Base-by-base conservation (phyloP, 2,888 invertebrate genomes). In the Tipula lateralis region DNA sequence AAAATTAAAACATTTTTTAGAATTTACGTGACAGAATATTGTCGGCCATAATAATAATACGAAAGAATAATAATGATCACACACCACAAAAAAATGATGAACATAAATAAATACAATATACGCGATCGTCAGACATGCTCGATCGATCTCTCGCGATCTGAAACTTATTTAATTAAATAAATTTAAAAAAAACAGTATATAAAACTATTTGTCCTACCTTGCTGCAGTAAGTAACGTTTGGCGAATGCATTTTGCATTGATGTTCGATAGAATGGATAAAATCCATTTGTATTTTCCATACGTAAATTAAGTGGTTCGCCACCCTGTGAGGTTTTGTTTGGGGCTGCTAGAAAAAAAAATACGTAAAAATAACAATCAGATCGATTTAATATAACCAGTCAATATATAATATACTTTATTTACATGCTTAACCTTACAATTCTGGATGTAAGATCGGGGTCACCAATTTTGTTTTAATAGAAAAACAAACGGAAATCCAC, bases 191-290 rank as follows among this genome's bases (percentile, higher is more conserved):
- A 36, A 36, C 9, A 36, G 36, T 19, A 50, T 16, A 50, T 44
- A 13, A 44, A n/a, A 44, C 4, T 16, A 19, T 29, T 29, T 24
- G 0, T 82, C 82, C 1, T 84, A 84, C 84, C 84, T 84, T 84
- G 84, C 50, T 84, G 84, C n/a, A 84, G 84, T 29, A 44, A 34
- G 50, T 84, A 84, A 34, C 84, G 84, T 29, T 84, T 84, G 44
- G 84, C 84, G 50, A 84, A 84, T 30, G 44, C 32, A 84, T 84
- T 84, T 30, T 29, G 44, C 50, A 44, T 44, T 84, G 84, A 44
- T 16, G 44, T 44, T 6, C 83, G 44, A 16, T 84, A 44, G 34
- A 44, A 44, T 16, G 44, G 84, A 84, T 84, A 44, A 44, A 44
- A 44, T 30, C 44, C 44, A 44, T 36, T 83, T 83, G 36, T 36